Percentiles rank a stretch among this genome's conserved stretches.
Evolutionary conservation across 2,113 vertebrate species (phyloP).

Genomic region (Crypturellus undulatus): DNA sequence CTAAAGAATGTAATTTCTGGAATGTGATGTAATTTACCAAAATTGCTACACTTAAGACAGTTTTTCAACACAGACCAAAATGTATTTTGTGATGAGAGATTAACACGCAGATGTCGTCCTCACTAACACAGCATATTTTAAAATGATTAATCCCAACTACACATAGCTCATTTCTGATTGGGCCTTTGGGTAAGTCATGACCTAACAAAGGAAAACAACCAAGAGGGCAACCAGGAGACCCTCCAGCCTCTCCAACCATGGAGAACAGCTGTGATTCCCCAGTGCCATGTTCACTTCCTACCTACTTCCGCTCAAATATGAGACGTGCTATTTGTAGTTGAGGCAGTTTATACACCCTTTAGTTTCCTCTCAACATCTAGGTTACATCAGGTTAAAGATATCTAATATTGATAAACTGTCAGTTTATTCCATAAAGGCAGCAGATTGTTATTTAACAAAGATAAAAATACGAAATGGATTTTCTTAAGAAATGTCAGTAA

Average conservation of each 20-base stretch:
- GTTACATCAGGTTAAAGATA: slow-evolving; percentile 33
- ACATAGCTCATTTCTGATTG: not conserved
- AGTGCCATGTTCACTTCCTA: not conserved
- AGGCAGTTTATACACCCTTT: not conserved
- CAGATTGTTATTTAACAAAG: slow-evolving; percentile 68
- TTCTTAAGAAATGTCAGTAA: slow-evolving; percentile 74
- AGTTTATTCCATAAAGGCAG: slow-evolving; percentile 57
- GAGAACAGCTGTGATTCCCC: not conserved
- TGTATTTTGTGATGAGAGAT: accelerated
- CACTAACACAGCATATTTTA: not conserved
- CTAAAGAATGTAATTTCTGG: slow-evolving; percentile 12
- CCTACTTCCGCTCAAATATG: not conserved
- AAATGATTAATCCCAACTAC: not conserved
- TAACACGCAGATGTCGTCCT: not conserved
- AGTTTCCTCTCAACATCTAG: not conserved
- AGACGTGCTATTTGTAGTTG: not conserved
- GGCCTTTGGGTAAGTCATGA: not conserved
- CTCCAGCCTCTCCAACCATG: not conserved
- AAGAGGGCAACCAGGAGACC: not conserved
- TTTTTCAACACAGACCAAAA: not conserved
- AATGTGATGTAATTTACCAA: not conserved
- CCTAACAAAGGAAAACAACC: not conserved
- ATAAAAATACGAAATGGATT: slow-evolving; percentile 71
- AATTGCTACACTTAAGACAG: not conserved
- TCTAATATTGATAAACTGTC: slow-evolving; percentile 73